A percentile compares a stretch with the other conserved stretches of the same genome.
Evolutionary conservation across 2,888 invertebrate species (phyloP).

Genomic region (Ormia ochracea): DNA sequence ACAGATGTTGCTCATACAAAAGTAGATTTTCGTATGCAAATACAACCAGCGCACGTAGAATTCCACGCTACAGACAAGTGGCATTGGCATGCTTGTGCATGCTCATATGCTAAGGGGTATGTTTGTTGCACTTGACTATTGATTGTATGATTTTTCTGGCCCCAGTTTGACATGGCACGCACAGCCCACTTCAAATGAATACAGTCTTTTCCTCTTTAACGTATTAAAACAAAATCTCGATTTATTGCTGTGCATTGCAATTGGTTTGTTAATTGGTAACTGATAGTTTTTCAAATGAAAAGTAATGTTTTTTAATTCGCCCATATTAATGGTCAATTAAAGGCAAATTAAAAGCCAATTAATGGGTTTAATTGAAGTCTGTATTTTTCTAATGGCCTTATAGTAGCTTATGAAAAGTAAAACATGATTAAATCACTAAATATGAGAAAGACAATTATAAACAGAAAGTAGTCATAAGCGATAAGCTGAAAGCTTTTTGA

Average conservation of each 20-base stretch:
- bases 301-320: constrained; percentile 26
- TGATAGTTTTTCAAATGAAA: constrained; percentile 14
- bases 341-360: constrained; percentile 40
- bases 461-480: too few relatives aligned
- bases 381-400: constrained; percentile 36
- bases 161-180: constrained; percentile 2
- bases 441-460: constrained; percentile 10
- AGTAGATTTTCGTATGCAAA: too few relatives aligned
- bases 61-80: background rate
- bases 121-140: constrained; percentile 12
- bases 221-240: constrained; percentile 21
- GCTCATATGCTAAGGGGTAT: background rate
- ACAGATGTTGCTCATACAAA: constrained; percentile 21
- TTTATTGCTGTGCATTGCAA: background rate
- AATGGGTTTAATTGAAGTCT: constrained; percentile 27
- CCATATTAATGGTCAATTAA: constrained; percentile 49
- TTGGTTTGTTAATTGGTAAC: background rate
- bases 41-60: background rate
- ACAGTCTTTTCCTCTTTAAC: background rate
- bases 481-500: too few relatives aligned
- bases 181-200: constrained; percentile 16
- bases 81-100: background rate
- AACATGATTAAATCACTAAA: constrained; percentile 3
- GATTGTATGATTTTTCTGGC: background rate
- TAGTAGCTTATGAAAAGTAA: background rate